These are phyloP conservation scores for Pegoplata infirma DNA, from an alignment of 2,888 invertebrate species.

Conservation along the genomic window DNA sequence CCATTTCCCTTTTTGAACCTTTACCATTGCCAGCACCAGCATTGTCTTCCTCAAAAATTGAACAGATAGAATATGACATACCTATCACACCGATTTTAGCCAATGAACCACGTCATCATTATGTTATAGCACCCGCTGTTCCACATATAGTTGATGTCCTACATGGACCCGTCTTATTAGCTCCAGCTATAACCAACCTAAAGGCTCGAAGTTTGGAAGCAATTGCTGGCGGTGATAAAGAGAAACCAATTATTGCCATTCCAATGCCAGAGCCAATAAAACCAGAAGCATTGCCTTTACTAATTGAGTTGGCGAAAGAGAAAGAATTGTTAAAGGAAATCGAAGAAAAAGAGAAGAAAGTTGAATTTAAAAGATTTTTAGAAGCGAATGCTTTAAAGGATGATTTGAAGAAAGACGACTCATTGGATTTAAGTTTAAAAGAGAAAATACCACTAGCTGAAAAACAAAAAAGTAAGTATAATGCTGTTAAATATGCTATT, in stretches of 20 bases:
- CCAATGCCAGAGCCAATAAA: constrained; percentile 52
- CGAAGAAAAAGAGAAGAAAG: constrained; percentile 55
- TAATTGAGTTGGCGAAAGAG: constrained; percentile 27
- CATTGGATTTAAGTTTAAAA: constrained; percentile 4
- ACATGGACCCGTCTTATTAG: constrained; percentile 69
- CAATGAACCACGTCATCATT: constrained; percentile 72
- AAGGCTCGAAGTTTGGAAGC: constrained; percentile 72
- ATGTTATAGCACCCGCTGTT: constrained; percentile 68
- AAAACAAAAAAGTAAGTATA: constrained; percentile 22
- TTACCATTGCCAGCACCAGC: constrained; percentile 27
- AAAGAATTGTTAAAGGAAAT: constrained; percentile 19
- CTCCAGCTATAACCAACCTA: constrained; percentile 69
- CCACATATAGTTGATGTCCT: constrained; percentile 73
- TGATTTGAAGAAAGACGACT: constrained; percentile 56
- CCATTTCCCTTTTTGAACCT: no score
- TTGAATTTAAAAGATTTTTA: constrained; percentile 67
- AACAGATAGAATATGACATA: constrained; percentile 42
- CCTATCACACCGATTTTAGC: constrained; percentile 66
- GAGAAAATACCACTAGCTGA: constrained; percentile 16
- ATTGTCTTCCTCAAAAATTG: constrained; percentile 16
- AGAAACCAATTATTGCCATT: constrained; percentile 59
- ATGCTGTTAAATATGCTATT: no score
- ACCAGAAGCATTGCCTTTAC: constrained; percentile 57
- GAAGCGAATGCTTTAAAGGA: constrained; percentile 68
- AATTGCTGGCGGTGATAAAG: constrained; percentile 27